Percentiles rank a stretch among this genome's conserved stretches.
Conservation (phyloP, 2,888 invertebrate genomes). For the Meloe dianella region DNA sequence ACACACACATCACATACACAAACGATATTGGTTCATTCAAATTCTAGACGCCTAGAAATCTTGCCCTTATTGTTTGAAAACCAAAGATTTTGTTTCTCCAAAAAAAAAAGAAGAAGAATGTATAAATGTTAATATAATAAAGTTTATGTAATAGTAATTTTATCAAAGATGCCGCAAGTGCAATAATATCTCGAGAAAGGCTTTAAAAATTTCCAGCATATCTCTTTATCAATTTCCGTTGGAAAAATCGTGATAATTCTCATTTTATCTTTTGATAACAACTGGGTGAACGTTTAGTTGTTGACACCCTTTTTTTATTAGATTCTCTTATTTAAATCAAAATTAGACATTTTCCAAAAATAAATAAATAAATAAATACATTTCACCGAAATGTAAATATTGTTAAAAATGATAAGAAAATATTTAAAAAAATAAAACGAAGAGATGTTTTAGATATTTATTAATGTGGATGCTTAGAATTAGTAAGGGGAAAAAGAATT, state of each 20-base stretch:
- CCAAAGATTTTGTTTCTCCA: conserved; percentile 19
- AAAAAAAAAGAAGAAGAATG: conserved; percentile 16
- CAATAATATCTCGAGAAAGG: neutral
- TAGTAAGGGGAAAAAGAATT: conserved; percentile 38
- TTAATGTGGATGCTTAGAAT: conserved; percentile 56
- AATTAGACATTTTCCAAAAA: conserved; percentile 40
- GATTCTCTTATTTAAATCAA: neutral
- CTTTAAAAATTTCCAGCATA: conserved; percentile 8
- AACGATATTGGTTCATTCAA: conserved; percentile 24
- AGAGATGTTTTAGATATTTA: conserved; percentile 57
- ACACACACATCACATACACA: conserved; percentile 11
- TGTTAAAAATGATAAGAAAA: conserved; percentile 44
- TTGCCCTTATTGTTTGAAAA: conserved; percentile 23
- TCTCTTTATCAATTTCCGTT: neutral
- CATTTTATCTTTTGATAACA: neutral
- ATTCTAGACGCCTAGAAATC: conserved; percentile 19
- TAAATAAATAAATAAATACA: conserved; percentile 37
- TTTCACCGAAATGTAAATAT: conserved; percentile 56
- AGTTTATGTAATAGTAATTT: conserved; percentile 36
- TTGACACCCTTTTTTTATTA: neutral
- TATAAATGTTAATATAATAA: conserved; percentile 42
- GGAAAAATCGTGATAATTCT: neutral
- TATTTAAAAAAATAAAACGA: conserved; percentile 40
- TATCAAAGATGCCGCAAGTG: conserved; percentile 9
- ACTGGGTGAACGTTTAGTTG: neutral